phyloP scores from a whole-genome alignment of 2,797 vertebrate species.

The Brotogeris chrysoptera region DNA sequence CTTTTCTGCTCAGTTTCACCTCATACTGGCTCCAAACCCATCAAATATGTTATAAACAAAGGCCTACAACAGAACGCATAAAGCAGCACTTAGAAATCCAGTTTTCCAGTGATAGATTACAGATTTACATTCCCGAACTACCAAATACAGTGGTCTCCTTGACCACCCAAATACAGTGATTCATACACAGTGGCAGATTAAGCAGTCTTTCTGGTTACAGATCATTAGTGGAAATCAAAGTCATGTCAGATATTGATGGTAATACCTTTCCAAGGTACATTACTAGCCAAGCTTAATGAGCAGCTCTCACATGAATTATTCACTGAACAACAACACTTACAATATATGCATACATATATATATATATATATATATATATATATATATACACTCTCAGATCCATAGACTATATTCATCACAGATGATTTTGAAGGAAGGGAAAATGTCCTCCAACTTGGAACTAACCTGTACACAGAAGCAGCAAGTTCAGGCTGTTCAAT shows the following conservation, averaged over 20 bases:
- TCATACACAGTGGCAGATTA: slow-evolving; percentile 28
- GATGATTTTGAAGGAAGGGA: background rate
- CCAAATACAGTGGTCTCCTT: slow-evolving; percentile 41
- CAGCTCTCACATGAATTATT: slow-evolving; percentile 62
- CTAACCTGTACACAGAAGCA: background rate
- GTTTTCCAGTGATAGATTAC: slow-evolving; percentile 47
- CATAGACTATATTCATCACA: slow-evolving; percentile 11
- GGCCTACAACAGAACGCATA: background rate
- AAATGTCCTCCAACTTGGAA: slow-evolving; percentile 1
- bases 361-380: background rate
- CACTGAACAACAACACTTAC: slow-evolving; percentile 29
- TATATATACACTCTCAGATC: background rate
- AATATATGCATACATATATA: slow-evolving; percentile 27
- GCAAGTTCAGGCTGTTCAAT: background rate
- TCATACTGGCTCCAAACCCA: slow-evolving; percentile 1
- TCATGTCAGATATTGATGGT: slow-evolving; percentile 59
- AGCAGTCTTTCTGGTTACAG: slow-evolving; percentile 55
- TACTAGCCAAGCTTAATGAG: slow-evolving; percentile 50
- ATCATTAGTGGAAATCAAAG: slow-evolving; percentile 62
- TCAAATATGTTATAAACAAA: slow-evolving; percentile 38
- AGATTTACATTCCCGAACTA: slow-evolving; percentile 37
- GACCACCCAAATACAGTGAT: slow-evolving; percentile 50
- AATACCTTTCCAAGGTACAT: slow-evolving; percentile 66
- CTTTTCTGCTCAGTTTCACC: slow-evolving; percentile 42
- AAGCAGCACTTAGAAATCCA: slow-evolving; percentile 14